Percentiles rank a stretch among this genome's conserved stretches.
Conservation (phyloP, 2,888 invertebrate species). For the Cecidostiba fungosa region DNA sequence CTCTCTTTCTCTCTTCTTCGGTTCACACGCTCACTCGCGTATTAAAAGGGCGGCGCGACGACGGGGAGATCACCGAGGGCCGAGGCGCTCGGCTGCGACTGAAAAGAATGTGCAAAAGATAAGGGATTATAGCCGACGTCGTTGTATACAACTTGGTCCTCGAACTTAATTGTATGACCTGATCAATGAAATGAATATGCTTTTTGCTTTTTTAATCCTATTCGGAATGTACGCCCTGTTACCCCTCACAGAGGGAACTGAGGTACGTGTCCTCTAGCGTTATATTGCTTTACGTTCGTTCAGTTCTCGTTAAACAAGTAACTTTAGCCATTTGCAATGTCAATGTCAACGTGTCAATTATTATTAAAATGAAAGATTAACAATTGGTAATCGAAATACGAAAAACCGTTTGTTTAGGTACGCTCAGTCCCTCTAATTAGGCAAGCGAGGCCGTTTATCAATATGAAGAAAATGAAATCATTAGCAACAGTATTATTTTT, state of each 20-base stretch:
- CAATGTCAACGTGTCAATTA: constrained; percentile 62
- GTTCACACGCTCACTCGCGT: not conserved
- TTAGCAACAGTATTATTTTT: constrained; percentile 65
- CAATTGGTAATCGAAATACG: constrained; percentile 14
- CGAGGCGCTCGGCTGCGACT: constrained; percentile 25
- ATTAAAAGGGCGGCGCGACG: not conserved
- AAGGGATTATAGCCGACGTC: constrained; percentile 32
- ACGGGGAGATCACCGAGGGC: not conserved
- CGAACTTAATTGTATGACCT: constrained; percentile 37
- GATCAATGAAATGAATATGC: constrained; percentile 37
- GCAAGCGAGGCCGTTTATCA: constrained; percentile 39
- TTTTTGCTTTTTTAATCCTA: constrained; percentile 33
- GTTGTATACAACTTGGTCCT: constrained; percentile 51
- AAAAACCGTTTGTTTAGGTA: constrained; percentile 21
- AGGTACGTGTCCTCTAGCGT: constrained; percentile 40
- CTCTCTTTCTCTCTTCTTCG: not conserved
- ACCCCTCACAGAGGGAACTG: constrained; percentile 32
- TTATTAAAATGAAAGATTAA: constrained; percentile 21
- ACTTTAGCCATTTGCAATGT: constrained; percentile 39
- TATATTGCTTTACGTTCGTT: constrained; percentile 16
- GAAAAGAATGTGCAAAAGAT: constrained; percentile 43
- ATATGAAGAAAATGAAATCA: constrained; percentile 40
- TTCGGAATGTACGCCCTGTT: constrained; percentile 5
- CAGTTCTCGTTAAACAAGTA: constrained; percentile 17
- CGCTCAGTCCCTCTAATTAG: constrained; percentile 38